Evolutionary conservation across 2,888 invertebrate genomes (phyloP).

Genomic region (Saturnia japonica): DNA sequence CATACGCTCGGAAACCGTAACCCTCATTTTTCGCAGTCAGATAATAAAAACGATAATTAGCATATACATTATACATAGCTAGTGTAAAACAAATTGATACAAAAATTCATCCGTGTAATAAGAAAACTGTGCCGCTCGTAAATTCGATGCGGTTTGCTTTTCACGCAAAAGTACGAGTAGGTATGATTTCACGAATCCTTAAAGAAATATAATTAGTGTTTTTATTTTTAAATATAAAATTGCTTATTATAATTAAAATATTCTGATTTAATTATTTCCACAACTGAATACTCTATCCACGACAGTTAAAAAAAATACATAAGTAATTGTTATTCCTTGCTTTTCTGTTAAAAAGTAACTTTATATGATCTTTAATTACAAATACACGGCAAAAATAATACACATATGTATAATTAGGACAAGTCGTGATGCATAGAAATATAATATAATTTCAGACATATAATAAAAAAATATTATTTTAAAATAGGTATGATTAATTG

Average conservation of each 20-base stretch:
- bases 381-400: background rate
- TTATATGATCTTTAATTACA: background rate
- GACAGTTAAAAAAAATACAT: background rate
- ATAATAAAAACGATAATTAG: no score
- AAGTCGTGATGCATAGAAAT: background rate
- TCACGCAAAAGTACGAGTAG: background rate
- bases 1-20: no score
- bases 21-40: no score
- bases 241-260: background rate
- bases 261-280: background rate
- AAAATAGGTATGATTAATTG: background rate
- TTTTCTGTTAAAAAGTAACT: background rate
- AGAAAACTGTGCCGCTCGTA: background rate
- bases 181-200: background rate
- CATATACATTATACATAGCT: background rate
- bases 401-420: slow-evolving; percentile 20
- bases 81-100: background rate
- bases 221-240: background rate
- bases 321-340: background rate
- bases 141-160: background rate
- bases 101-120: background rate
- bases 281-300: background rate
- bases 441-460: background rate
- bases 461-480: background rate
- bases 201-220: background rate